Evolutionary conservation across 2,888 invertebrate species (phyloP), one percentile per base, ranked within the genome.

Genomic region (Calameuta pallipes): DNA sequence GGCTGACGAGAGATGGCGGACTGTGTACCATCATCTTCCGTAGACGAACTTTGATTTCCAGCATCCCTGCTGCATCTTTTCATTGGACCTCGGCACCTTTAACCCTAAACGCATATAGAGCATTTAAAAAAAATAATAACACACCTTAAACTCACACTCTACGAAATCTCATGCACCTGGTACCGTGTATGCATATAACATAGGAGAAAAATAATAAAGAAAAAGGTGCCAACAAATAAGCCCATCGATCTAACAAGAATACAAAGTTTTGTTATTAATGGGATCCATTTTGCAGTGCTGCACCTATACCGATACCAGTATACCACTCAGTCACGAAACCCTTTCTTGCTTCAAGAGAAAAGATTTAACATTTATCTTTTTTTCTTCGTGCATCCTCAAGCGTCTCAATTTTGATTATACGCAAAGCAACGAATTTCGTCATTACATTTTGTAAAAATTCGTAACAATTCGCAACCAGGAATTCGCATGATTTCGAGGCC

Each of bases 1-100:
- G 76, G 75, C 56, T 34, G 41, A 31, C 82, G 76, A 87, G 82
- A 88, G 88, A 88, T 88, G 88, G 86, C 86, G 76, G 69, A 15
- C 37, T 73, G 41, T 36, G 88, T 88, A 82, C 80, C 80, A 77
- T 77, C 80, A 35, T 34, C 76, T 37, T 69, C 71, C 73, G 35
- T 69, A 30, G 35, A 74, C 12, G 41, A 77, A 37, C 77, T 75
- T 75, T 74, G 74, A 69, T 69, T 37, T 70, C 31, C 37, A 78
- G 56, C 56, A 23, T 56, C 56, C 56, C 56, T 56, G 56, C 9
- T 23, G 56, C 56, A 2, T 56, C 56, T 23, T 23, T 1, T 56
- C 56, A 56, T 23, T 56, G 23, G 23, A 56, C 9, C 56, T 23
- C 56, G 56, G 23, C 23, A 23, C 23, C 23, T 56, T 9, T 2